These are phyloP conservation scores for Betta splendens DNA, from an alignment of 2,797 vertebrate species.

Conservation along the genomic window DNA sequence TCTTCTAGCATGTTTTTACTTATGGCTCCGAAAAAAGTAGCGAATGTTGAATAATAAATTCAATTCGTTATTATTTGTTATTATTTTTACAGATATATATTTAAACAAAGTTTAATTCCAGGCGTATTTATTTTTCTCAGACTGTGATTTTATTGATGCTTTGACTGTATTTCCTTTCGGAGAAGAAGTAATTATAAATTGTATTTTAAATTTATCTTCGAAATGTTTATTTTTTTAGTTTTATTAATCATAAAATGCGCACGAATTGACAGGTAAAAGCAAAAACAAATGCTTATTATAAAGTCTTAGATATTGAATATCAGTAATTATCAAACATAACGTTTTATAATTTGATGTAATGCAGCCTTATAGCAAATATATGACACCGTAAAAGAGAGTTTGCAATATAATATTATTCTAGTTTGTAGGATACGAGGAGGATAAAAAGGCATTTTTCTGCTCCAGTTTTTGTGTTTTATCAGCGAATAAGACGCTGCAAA, in stretches of 20 bases:
- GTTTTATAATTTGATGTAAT: neutral
- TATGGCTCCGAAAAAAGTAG: neutral
- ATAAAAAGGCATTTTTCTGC: neutral
- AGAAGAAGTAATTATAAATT: neutral
- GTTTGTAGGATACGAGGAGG: constrained; percentile 16
- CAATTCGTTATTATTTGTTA: neutral
- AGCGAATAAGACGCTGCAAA: too few species aligned
- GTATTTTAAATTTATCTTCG: neutral
- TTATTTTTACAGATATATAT: too few species aligned
- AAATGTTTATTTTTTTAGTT: neutral
- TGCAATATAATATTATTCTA: neutral
- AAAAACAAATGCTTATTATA: neutral
- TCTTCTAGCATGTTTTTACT: constrained; percentile 30
- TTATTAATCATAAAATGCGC: neutral
- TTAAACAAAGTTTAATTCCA: neutral
- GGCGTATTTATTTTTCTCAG: neutral
- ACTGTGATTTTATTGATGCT: neutral
- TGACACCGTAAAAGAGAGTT: neutral
- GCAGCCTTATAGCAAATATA: neutral
- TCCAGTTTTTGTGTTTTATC: too few species aligned
- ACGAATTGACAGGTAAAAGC: neutral
- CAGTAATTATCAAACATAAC: neutral
- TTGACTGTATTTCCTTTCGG: neutral
- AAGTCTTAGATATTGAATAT: neutral
- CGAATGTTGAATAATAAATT: constrained; percentile 6